Conservation (phyloP, 2,888 invertebrate genomes). For the Antitype chi region DNA sequence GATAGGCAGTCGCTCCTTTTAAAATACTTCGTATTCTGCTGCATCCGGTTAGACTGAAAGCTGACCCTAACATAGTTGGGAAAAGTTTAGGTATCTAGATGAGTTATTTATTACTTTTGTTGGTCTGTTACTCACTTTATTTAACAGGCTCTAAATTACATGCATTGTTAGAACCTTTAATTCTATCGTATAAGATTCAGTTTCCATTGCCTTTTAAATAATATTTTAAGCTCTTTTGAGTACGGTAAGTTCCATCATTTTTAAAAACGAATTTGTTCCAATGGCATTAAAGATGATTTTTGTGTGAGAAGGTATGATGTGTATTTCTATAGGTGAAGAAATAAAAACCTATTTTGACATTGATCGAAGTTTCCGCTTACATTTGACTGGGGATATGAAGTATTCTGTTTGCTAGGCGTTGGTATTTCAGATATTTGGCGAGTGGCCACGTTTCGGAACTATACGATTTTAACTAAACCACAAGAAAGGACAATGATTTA, state of each 20-base stretch:
- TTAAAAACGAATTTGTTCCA: not conserved
- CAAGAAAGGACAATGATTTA: no score
- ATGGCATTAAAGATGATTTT: not conserved
- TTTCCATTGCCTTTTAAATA: not conserved
- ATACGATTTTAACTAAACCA: not conserved
- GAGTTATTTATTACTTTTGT: slow-evolving; percentile 76
- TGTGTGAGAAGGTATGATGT: not conserved
- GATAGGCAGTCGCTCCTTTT: no score
- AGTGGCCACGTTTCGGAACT: slow-evolving; percentile 1
- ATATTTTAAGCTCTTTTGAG: not conserved
- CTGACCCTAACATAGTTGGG: no score
- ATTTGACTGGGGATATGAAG: slow-evolving; percentile 1
- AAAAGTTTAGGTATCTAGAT: slow-evolving; percentile 69
- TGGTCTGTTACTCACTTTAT: not conserved
- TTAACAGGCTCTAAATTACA: not conserved
- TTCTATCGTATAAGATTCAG: not conserved
- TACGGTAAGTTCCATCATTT: not conserved
- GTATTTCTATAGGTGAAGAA: slow-evolving; percentile 11
- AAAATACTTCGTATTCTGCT: no score
- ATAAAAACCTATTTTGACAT: not conserved
- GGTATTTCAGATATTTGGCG: slow-evolving; percentile 30
- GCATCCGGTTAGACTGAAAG: no score
- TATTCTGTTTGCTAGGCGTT: not conserved
- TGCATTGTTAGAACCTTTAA: not conserved
- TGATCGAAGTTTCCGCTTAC: slow-evolving; percentile 23